Conservation (phyloP, 2,113 vertebrate species). For the Corythornis vintsioides region DNA sequence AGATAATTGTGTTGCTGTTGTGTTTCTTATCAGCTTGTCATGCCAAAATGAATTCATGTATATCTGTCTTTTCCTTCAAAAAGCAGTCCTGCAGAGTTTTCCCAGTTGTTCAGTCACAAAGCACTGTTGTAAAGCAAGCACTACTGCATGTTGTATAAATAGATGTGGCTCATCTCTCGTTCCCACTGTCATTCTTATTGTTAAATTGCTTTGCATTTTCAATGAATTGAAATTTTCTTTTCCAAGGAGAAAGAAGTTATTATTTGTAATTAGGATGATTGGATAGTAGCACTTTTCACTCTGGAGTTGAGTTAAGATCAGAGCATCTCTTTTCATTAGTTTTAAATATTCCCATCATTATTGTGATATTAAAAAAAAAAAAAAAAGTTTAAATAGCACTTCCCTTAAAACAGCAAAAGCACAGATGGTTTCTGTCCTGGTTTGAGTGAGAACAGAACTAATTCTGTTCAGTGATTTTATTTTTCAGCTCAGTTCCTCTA, state of each 20-base stretch:
- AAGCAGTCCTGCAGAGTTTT: not conserved
- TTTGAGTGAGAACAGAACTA: too few species aligned
- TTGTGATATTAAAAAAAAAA: not conserved
- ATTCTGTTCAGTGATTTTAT: too few species aligned
- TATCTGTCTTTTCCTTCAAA: not conserved
- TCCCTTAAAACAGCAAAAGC: not conserved
- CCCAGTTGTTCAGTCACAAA: conserved; percentile 37
- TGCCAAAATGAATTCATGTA: not conserved
- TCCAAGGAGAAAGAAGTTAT: conserved; percentile 24
- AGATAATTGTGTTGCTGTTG: not conserved
- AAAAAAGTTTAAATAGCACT: not conserved
- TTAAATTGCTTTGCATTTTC: conserved; percentile 30
- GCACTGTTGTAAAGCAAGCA: not conserved
- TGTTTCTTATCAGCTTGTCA: rapidly evolving
- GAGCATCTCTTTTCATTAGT: not conserved
- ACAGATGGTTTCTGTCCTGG: not conserved
- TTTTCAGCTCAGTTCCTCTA: too few species aligned
- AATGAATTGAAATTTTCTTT: not conserved
- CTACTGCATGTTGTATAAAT: conserved; percentile 32
- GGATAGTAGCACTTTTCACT: not conserved
- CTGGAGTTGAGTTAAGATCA: not conserved
- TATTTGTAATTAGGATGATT: conserved; percentile 19
- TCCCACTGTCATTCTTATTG: not conserved
- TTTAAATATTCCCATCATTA: not conserved
- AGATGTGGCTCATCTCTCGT: conserved; percentile 18